Evolutionary conservation across 1,140 invertebrate species (phyloP), one percentile per base, ranked within the genome.

Genomic region (Drosophila bipectinata): DNA sequence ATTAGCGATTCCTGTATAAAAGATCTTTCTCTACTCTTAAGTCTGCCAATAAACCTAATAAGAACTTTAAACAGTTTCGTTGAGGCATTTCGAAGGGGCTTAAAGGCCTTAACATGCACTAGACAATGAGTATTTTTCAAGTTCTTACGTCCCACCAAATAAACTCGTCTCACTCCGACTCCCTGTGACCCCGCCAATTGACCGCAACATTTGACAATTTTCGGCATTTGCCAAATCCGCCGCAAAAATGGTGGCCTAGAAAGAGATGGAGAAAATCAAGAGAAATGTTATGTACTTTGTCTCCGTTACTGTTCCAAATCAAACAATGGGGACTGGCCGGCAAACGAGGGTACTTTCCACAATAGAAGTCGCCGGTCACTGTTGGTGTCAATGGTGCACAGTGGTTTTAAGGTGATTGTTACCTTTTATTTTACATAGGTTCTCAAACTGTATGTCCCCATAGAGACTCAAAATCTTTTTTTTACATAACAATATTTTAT

Each of bases 261-360:
- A 24, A 37, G 41, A 66, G 69, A 73, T 55, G 63, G 51, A 51
- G 47, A 51, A 80, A 84, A 81, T 85, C 82, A 84, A 87, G 78
- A 88, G 56, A 87, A 85, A 85, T 85, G 82, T 72, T 87, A 73
- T 85, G 82, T 85, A 79, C 82, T 85, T 85, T 85, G 75, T 85
- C 82, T 85, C 83, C 47, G 71, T 87, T 82, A 76, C 81, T 60
- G 72, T 63, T 74, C 32, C 78, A 74, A 75, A 64, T 78, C 75
- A 85, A 85, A 85, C 82, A 82, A 82, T 69, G 66, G 51, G 10
- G 37, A 24, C 30, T 7, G 14, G 18, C 49, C 9, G 21, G 30
- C 30, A 26, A 54, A 8, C 44, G 63, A 63, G 59, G 58, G 56
- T 30, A 53, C 21, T 28, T n/a, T 57, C 37, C 30, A 62, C 60